A percentile compares a stretch with the other conserved stretches of the same genome.
Conservation (phyloP, 2,113 vertebrate species). For the Tamias sibiricus region DNA sequence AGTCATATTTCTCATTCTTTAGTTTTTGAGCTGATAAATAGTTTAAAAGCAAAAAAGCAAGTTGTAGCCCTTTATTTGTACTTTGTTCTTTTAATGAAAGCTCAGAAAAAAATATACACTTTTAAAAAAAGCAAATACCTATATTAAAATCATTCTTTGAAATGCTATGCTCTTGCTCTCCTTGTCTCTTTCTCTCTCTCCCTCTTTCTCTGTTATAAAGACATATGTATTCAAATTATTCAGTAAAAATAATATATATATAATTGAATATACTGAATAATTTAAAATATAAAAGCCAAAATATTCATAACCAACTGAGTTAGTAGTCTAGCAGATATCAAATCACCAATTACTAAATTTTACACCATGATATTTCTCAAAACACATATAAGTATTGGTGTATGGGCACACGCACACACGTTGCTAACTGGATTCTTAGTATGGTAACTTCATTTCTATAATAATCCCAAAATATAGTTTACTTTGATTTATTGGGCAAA, state of each 20-base stretch:
- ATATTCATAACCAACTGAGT: constrained; percentile 69
- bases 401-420: rapidly evolving
- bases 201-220: neutral
- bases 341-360: constrained; percentile 63
- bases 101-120: constrained; percentile 60
- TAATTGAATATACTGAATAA: constrained; percentile 64
- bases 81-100: constrained; percentile 70
- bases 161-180: constrained; percentile 48
- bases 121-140: constrained; percentile 24
- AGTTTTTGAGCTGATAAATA: neutral
- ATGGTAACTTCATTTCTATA: constrained; percentile 18
- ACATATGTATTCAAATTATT: neutral
- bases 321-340: constrained; percentile 67
- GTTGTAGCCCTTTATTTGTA: constrained; percentile 37
- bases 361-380: neutral
- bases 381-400: neutral
- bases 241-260: constrained; percentile 27
- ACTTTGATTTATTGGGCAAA: neutral
- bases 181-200: neutral
- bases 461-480: constrained; percentile 20
- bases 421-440: neutral
- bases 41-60: constrained; percentile 42
- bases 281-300: constrained; percentile 70
- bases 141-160: constrained; percentile 71
- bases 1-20: constrained; percentile 39